Percentiles rank a stretch among this genome's conserved stretches.
phyloP scores from a whole-genome alignment of 2,113 vertebrate species.

The Onychostruthus taczanowskii region DNA sequence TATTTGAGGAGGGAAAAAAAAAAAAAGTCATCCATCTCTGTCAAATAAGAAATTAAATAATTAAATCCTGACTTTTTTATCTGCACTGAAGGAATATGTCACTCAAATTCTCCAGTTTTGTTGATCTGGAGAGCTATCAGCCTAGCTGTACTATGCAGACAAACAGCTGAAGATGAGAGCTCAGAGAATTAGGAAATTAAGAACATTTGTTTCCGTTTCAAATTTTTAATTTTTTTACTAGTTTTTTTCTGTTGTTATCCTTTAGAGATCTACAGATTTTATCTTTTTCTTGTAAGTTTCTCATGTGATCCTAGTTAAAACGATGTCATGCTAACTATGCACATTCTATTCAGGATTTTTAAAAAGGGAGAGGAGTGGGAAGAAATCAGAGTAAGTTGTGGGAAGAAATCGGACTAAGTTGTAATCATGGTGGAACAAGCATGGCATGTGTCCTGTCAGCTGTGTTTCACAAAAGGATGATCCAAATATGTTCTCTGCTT shows the following conservation, averaged over 20 bases:
- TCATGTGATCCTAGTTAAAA: background rate
- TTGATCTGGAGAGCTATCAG: background rate
- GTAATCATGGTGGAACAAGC: background rate
- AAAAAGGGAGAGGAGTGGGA: background rate
- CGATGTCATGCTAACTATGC: rapidly evolving
- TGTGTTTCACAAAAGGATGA: rapidly evolving
- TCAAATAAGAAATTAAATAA: background rate
- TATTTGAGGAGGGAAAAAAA: background rate
- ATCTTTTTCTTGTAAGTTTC: background rate
- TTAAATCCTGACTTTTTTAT: background rate
- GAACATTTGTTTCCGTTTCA: background rate
- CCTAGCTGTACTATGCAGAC: background rate
- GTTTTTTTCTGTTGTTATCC: background rate
- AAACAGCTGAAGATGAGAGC: background rate
- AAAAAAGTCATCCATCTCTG: background rate
- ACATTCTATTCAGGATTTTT: background rate
- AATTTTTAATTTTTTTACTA: background rate
- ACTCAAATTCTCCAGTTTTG: background rate
- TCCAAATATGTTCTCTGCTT: background rate
- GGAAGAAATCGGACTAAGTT: background rate
- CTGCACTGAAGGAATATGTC: background rate
- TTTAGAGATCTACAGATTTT: background rate
- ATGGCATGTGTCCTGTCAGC: background rate
- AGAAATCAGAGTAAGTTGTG: background rate
- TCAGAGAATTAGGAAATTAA: background rate